Evolutionary conservation across 1,140 invertebrate genomes (phyloP), one percentile per base, ranked within the genome.

Genomic region (Sycophila sp.): DNA sequence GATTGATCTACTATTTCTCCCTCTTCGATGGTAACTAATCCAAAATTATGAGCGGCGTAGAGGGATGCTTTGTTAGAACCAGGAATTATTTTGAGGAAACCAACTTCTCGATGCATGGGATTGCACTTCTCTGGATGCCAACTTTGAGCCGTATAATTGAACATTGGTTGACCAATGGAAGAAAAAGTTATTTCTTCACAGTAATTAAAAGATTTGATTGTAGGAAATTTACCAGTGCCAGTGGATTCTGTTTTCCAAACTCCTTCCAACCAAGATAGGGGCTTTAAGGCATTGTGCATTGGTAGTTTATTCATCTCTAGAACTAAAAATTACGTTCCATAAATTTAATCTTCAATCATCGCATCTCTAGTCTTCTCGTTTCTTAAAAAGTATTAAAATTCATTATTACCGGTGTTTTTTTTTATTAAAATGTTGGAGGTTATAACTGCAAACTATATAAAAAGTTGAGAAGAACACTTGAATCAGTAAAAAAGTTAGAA

Each of bases 21-120:
- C 84, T 90, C 89, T 80, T 91, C 90, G 2, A 91, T 72, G 0
- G 87, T 87, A 3, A 85, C 84, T 0, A 91, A 62, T 15, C 90
- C 90, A 80, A 90, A 89, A 79, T 91, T 92, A 71, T 92, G 90
- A 38, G 90, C 87, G 15, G 89, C 79, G 2, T 91, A 75, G 17
- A 92, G 87, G 7, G 88, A 86, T 7, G 92, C 73, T 51, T 89
- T 79, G 40, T 88, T 87, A 17, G 88, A 88, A 5, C 85, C 87
- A 0, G 90, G 89, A 56, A 89, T 86, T 8, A 91, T 87, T 42
- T 88, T 84, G 2, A 92, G 77, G 79, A 91, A 92, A 0, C 91
- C 92, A 58, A 87, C 78, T 80, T 92, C 91, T 66, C 89, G 82
- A 77, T 92, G 91, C 88, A 92, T 88, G 0, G 89, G 89, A 24